Evolutionary conservation across 2,888 invertebrate genomes (phyloP), one percentile per base, ranked within the genome.

Genomic region (Leptinotarsa haldemani): DNA sequence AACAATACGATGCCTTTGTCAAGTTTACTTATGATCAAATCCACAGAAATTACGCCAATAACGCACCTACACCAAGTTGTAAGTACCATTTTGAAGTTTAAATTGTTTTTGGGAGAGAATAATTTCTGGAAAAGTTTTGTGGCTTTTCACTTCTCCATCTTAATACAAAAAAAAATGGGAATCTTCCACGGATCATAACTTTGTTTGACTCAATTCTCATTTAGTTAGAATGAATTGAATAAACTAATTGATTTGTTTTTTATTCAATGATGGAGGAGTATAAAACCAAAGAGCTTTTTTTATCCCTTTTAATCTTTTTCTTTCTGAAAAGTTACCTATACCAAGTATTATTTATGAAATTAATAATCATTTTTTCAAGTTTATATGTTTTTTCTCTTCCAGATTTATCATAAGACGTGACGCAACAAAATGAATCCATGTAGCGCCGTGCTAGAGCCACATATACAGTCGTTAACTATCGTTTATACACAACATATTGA

Each of bases 1-100:
- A 99, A 90, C 98, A 99, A 89, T 99, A 99, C 87, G 98, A 99
- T 88, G 96, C 98, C 85, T 99, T 99, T 88, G 97, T 98, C 78
- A 97, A 97, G 89, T 99, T 99, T 89, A 98, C 98, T 83, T 94
- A 96, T 84, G 99, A 99, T 90, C 98, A 99, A 91, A 95, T 99
- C 85, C 95, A 95, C 86, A 94, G 92, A 88, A 91, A 92, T 84
- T 93, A 90, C 77, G 85, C 84, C 79, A 84, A 85, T 80, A 85
- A 85, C 78, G 81, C 84, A 74, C 82, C 85, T 71, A 81, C 84
- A 72, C 88, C 88, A 79, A 88, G 88, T 83, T 88, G 88, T 88
- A 85, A 87, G 88, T 87, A 82, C 70, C 65, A 66, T 25, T 65
- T 16, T 58, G 65, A 5, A 50, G 50, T 16, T 16, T 50, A 1